A percentile compares a stretch with the other conserved stretches of the same genome.
These are phyloP conservation scores for Trematomus bernacchii DNA, from an alignment of 2,797 vertebrate genomes.

Conservation along the genomic window DNA sequence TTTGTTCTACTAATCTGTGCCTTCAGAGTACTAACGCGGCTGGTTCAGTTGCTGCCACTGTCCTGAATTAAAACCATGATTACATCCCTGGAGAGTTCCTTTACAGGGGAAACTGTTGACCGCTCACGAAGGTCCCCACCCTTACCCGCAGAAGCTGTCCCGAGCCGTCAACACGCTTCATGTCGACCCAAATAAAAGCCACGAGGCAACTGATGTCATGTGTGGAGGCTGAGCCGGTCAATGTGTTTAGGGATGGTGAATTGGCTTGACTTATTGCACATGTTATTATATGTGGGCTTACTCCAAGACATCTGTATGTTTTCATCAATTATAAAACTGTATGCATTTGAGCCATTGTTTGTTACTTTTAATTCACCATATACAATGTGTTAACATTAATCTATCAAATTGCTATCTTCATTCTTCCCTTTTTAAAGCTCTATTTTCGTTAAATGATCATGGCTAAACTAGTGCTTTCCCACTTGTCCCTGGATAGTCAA, in stretches of 20 bases:
- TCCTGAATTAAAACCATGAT: conserved; percentile 60
- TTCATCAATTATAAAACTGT: background rate
- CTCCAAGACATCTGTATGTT: conserved; percentile 27
- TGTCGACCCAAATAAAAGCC: conserved; percentile 71
- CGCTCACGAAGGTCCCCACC: conserved; percentile 72
- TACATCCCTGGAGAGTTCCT: conserved; percentile 64
- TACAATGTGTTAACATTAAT: background rate
- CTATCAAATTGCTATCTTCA: background rate
- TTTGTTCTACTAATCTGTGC: conserved; percentile 9
- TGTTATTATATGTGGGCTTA: conserved; percentile 36
- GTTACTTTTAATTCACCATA: background rate
- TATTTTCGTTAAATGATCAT: conserved; percentile 8
- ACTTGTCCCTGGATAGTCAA: conserved; percentile 9
- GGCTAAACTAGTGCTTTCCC: conserved; percentile 6
- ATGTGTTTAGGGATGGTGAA: conserved; percentile 26
- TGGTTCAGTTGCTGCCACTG: conserved; percentile 44
- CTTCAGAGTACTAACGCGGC: conserved; percentile 39
- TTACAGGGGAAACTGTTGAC: conserved; percentile 66
- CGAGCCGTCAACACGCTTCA: conserved; percentile 53
- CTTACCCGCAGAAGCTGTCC: conserved; percentile 69
- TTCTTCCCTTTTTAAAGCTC: background rate
- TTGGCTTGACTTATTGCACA: conserved; percentile 14
- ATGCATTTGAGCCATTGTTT: background rate
- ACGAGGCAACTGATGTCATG: conserved; percentile 75
- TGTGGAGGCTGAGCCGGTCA: conserved; percentile 38